Evolutionary conservation across 2,888 invertebrate species (phyloP).

Genomic region (Agonopterix arenella): DNA sequence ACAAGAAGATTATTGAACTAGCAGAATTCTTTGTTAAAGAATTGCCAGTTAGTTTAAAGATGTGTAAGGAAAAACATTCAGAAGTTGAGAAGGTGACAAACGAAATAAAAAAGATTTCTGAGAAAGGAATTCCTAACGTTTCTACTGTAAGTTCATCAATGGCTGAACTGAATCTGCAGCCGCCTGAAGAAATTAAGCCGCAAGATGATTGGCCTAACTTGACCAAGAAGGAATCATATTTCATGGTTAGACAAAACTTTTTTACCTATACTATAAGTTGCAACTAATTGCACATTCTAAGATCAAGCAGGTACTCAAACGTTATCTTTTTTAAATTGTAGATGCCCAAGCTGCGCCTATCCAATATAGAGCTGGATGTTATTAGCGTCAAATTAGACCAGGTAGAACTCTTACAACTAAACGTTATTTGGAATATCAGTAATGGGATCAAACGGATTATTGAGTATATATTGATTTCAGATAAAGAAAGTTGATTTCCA

Average conservation of each 20-base stretch:
- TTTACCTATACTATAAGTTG: neutral
- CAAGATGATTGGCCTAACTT: constrained; percentile 22
- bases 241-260: constrained; percentile 9
- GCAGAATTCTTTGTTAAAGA: constrained; percentile 42
- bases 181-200: constrained; percentile 10
- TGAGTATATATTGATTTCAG: constrained; percentile 4
- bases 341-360: constrained; percentile 46
- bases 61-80: constrained; percentile 26
- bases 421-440: neutral
- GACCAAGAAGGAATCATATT: neutral
- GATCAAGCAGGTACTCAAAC: too few species aligned
- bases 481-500: constrained; percentile 17
- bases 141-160: neutral
- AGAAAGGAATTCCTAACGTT: constrained; percentile 3
- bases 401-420: constrained; percentile 23
- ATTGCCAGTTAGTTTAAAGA: constrained; percentile 29
- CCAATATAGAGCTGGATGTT: constrained; percentile 38
- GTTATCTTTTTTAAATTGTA: constrained; percentile 13
- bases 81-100: constrained; percentile 24
- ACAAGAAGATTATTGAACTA: constrained; percentile 36
- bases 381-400: constrained; percentile 39
- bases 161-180: neutral
- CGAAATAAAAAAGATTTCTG: constrained; percentile 21
- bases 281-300: too few species aligned
- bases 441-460: neutral